Evolutionary conservation across 2,888 invertebrate species (phyloP).

Genomic region (Laothoe populi): DNA sequence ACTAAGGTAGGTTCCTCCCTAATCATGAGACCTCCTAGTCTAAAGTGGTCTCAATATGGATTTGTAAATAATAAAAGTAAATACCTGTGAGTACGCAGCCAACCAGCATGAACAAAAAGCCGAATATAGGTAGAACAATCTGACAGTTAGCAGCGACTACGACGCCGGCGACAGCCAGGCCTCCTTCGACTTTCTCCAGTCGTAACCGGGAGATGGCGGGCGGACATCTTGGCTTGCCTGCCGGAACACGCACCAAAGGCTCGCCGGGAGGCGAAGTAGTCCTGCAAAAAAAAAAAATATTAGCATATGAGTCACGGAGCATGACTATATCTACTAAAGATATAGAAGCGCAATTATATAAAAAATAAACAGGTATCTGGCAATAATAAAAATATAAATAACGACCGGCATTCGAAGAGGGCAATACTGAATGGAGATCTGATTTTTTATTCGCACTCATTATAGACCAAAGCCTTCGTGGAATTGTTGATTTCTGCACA

Average conservation of each 20-base stretch:
- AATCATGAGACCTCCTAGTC: too few species aligned
- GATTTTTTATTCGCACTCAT: slow-evolving; percentile 14
- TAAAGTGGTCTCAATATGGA: not conserved
- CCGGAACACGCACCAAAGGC: slow-evolving; percentile 84
- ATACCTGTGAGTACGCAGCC: slow-evolving; percentile 90
- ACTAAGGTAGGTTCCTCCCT: too few species aligned
- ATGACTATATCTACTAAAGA: not conserved
- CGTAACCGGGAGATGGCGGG: slow-evolving; percentile 88
- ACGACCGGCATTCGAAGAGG: not conserved
- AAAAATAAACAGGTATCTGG: not conserved
- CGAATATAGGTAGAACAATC: slow-evolving; percentile 90
- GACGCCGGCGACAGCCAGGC: slow-evolving; percentile 90
- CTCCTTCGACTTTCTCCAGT: slow-evolving; percentile 91
- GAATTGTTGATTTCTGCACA: not conserved
- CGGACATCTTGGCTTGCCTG: slow-evolving; percentile 85
- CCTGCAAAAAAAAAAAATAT: slow-evolving; percentile 54
- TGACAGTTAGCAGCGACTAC: slow-evolving; percentile 92
- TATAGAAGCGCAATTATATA: not conserved
- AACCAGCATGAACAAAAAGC: slow-evolving; percentile 90
- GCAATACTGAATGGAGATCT: not conserved
- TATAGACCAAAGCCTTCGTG: slow-evolving; percentile 7
- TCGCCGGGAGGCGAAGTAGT: slow-evolving; percentile 83
- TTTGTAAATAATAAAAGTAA: slow-evolving; percentile 33
- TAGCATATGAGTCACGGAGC: not conserved
- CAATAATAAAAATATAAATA: not conserved